Conservation (phyloP, 2,113 vertebrate species). For the Glareola pratincola region DNA sequence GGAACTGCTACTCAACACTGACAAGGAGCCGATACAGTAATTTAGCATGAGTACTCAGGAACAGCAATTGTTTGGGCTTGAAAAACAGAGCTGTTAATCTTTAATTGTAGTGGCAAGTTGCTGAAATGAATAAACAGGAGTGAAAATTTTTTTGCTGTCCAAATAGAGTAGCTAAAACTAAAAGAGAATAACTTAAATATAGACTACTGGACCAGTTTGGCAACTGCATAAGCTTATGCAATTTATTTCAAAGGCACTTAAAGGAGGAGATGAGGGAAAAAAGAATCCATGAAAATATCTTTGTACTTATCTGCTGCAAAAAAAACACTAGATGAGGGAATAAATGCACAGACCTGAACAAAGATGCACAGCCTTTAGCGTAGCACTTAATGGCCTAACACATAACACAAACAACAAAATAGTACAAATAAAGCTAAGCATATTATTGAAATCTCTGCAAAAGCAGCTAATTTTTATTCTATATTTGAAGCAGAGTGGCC, state of each 20-base stretch:
- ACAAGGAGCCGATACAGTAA: not conserved
- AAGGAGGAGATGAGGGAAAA: not conserved
- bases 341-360: constrained; percentile 9
- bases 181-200: not conserved
- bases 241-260: constrained; percentile 27
- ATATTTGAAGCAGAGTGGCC: not conserved
- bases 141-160: not conserved
- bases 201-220: not conserved
- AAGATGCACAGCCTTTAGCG: not conserved
- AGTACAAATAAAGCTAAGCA: not conserved
- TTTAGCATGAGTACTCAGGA: not conserved
- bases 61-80: not conserved
- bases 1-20: not conserved
- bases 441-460: not conserved
- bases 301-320: not conserved
- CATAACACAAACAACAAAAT: not conserved
- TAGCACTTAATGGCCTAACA: constrained; percentile 1
- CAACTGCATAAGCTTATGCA: not conserved
- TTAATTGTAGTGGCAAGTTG: not conserved
- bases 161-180: not conserved
- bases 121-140: not conserved
- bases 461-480: constrained; percentile 17
- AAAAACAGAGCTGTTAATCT: not conserved
- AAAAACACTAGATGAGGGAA: constrained; percentile 8
- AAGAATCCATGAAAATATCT: constrained; percentile 12